Percentiles rank a stretch among this genome's conserved stretches.
phyloP scores from a whole-genome alignment of 2,888 invertebrate genomes.

The Vanessa cardui region DNA sequence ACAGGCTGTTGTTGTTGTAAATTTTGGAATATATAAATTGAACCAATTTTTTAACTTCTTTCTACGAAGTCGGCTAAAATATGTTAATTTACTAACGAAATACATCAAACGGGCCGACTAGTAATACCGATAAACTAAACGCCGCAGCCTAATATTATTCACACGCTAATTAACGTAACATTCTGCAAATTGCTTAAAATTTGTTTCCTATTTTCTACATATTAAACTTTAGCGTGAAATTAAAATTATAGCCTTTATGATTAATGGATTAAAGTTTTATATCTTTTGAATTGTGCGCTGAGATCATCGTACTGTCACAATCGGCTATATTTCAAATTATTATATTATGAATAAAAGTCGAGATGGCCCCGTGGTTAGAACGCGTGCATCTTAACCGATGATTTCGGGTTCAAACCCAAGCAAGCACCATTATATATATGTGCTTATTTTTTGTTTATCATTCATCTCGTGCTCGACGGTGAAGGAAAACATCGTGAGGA shows the following conservation, averaged over 20 bases:
- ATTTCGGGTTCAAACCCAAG: no score
- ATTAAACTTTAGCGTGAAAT: neutral
- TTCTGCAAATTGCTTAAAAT: neutral
- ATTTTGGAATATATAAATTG: neutral
- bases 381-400: no score
- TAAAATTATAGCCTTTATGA: neutral
- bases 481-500: no score
- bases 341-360: slow-evolving; percentile 26
- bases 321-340: slow-evolving; percentile 33
- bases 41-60: neutral
- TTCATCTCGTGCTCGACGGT: no score
- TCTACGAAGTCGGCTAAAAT: neutral
- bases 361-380: no score
- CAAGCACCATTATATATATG: no score
- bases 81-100: neutral
- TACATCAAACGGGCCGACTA: neutral
- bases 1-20: no score
- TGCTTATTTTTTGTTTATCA: no score
- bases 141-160: neutral
- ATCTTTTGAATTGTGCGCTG: neutral
- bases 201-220: slow-evolving; percentile 5
- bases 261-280: neutral
- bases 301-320: slow-evolving; percentile 31
- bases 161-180: slow-evolving; percentile 1
- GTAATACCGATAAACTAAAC: neutral